Conservation (phyloP, 2,797 vertebrate species). For the Chloroceryle inda region DNA sequence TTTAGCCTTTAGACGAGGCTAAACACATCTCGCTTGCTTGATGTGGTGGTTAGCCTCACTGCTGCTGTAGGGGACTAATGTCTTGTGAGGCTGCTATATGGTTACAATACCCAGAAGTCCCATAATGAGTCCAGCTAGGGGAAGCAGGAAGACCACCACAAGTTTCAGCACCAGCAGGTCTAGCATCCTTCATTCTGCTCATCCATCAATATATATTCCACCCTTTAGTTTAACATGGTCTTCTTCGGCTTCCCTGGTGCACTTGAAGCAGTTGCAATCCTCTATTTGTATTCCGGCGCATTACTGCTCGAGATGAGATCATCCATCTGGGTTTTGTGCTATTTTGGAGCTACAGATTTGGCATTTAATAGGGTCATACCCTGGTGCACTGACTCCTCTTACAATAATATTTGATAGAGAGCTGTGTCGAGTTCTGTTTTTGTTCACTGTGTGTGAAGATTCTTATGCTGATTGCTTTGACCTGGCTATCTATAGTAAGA, state of each 20-base stretch:
- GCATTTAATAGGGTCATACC: slow-evolving; percentile 51
- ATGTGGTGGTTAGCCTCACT: neutral
- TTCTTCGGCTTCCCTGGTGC: neutral
- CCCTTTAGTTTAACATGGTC: neutral
- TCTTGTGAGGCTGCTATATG: neutral
- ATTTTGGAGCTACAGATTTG: slow-evolving; percentile 42
- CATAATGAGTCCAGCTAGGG: neutral
- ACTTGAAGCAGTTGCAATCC: slow-evolving; percentile 8
- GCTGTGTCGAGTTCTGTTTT: neutral
- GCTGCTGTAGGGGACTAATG: neutral
- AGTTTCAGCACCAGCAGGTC: neutral
- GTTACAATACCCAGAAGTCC: neutral
- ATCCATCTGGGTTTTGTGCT: slow-evolving; percentile 38
- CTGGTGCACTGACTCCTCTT: slow-evolving; percentile 12
- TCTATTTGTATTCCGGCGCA: slow-evolving; percentile 44
- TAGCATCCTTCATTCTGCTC: neutral
- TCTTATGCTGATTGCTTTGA: slow-evolving; percentile 48
- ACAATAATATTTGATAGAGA: neutral
- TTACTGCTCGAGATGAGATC: slow-evolving; percentile 16
- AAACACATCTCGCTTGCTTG: neutral
- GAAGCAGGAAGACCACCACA: neutral
- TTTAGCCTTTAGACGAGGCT: neutral
- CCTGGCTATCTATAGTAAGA: neutral
- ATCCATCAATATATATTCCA: neutral
- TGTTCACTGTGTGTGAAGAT: neutral